Evolutionary conservation across 1,140 invertebrate genomes (phyloP), one percentile per base, ranked within the genome.

Genomic region (Microplitis demolitor): DNA sequence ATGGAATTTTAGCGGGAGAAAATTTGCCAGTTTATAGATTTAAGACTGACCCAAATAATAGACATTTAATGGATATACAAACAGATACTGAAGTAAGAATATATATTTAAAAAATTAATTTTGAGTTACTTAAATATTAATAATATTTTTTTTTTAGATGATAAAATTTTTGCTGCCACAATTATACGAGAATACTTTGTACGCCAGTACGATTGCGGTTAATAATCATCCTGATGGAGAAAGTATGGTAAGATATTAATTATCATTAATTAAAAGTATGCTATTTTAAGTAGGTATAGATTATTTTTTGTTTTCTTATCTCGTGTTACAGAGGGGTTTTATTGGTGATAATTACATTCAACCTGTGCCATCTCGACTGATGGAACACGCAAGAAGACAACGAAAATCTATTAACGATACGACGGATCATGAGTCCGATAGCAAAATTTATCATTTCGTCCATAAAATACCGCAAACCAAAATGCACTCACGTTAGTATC

Each of bases 211-310:
- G 4, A 14, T 54, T 5, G 53, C 53, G 9, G 16, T 54, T 16
- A 54, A 54, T n/a, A 16, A 54, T 54, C 13, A n/a, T 54, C n/a
- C 53, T 14, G 11, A n/a, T 53, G 69, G 69, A 14, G 51, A 62
- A 71, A 61, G 11, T 31, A 31, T 70, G 9, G 68, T 70, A 70
- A 34, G 58, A 16, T 85, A 16, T 85, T 60, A 81, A 87, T 63
- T n/a, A 83, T 84, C 71, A 84, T 88, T 50, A 89, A 90, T 74
- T 90, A 89, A 39, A 31, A 61, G 9, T 14, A 56, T 5, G 16
- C 3, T 39, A 58, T n/a, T 24, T 24, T 50, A 58, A 45, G 11
- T 9, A 1, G 39, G 1, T 45, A 11, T 45, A 45, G 6, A 6
- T 9, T 45, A 39, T 11, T 11, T 8, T 45, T 11, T 45, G 8